These are phyloP conservation scores for Zonotrichia albicollis DNA, from an alignment of 2,797 vertebrate species.

Conservation along the genomic window DNA sequence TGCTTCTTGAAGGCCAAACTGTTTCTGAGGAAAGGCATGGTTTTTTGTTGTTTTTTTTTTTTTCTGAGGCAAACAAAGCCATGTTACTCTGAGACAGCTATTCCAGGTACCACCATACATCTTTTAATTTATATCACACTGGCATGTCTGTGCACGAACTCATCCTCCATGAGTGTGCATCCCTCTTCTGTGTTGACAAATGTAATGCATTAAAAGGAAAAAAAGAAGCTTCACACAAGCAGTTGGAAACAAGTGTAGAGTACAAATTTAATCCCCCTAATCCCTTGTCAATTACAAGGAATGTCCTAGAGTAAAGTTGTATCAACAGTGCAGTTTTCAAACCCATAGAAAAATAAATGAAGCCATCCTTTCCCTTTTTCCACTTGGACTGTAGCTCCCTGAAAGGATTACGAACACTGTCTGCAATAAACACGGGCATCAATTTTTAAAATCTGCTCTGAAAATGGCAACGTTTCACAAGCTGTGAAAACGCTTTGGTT, in stretches of 20 bases:
- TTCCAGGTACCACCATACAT: background rate
- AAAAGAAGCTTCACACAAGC: background rate
- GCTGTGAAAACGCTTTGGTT: slow-evolving; percentile 62
- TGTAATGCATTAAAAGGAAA: background rate
- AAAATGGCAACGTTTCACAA: slow-evolving; percentile 54
- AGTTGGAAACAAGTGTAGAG: slow-evolving; percentile 17
- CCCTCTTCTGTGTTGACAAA: background rate
- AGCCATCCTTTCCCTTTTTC: background rate
- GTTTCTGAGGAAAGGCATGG: background rate
- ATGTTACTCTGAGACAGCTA: background rate
- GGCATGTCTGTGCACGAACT: background rate
- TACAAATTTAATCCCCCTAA: slow-evolving; percentile 45
- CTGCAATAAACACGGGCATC: slow-evolving; percentile 43
- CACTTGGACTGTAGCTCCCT: background rate
- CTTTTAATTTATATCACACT: background rate
- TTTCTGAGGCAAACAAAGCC: background rate
- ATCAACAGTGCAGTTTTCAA: background rate
- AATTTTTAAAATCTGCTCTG: slow-evolving; percentile 61
- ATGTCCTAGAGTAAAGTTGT: background rate
- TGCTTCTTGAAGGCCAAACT: background rate
- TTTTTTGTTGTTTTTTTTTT: too few species aligned
- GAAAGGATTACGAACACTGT: slow-evolving; percentile 42
- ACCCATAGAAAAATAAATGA: background rate
- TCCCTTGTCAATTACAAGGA: slow-evolving; percentile 17
- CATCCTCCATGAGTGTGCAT: background rate